Base-by-base conservation (phyloP, 2,888 invertebrate genomes). In the Elegia similella region DNA sequence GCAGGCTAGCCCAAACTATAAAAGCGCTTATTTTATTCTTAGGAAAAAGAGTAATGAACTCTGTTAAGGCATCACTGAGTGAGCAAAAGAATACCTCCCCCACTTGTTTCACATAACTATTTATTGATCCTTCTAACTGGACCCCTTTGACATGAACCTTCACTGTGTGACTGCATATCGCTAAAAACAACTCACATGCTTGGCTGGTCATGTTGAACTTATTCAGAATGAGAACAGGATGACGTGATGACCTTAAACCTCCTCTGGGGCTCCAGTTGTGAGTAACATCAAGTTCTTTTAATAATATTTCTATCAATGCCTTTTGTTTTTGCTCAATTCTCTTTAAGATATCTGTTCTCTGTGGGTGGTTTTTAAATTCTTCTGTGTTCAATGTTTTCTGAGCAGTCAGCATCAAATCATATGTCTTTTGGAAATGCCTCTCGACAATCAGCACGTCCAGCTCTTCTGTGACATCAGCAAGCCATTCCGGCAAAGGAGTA, bases 381-480 rank as follows among this genome's bases (percentile, higher is more conserved):
- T 86, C 86, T 10, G 80, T 78, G 55, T 79, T 84, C 58, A 92
- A 75, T 38, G 81, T 76, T 57, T 82, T 86, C 62, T 91, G 90
- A 16, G 92, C 90, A 55, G 79, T 76, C 30, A 96, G 95, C 66
- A 98, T 94, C 12, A 98, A 89, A 63, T 94, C 93, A 64, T 97
- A 95, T 0, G 98, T 98, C 75, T 97, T 97, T 81, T 98, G 97
- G 77, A 99, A 99, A 84, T 98, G 97, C 69, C 99, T 94, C 84
- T 99, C 98, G 0, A 98, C 99, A 65, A 99, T 96, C 70, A 96
- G 94, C 12, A 98, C 98, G 90, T 99, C 98, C 56, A 99, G 90
- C 83, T 99, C 98, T 81, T 99, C 99, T 0, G 97, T 95, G 3
- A 97, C 95, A 82, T 98, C 98, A 58, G 95, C 86, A 56, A 99